Base-by-base conservation (phyloP, 2,113 vertebrate genomes). In the Morone chrysops region DNA sequence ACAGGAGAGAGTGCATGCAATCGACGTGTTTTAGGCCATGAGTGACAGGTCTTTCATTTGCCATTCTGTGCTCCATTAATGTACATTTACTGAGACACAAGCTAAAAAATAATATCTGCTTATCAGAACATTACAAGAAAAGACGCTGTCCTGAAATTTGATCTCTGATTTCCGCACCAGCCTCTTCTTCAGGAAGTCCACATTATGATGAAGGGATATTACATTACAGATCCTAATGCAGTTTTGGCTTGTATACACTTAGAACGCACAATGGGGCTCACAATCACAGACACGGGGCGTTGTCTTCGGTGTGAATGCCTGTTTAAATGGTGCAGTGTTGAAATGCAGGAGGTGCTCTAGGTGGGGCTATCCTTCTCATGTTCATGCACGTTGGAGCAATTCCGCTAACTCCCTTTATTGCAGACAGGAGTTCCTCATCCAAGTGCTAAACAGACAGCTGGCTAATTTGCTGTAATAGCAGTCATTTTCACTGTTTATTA, bases 301-400 rank as follows among this genome's bases (percentile, higher is more conserved):
- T 75, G 81, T 53, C 87, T 74, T 77, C 6, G 13, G 57, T 62
- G 0, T 78, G 63, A 82, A 80, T 47, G 59, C 38, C 43, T 71
- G 18, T 59, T 12, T 82, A 76, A 85, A 75, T 74, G 79, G 75
- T 78, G 80, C 72, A 51, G 74, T 83, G 85, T 84, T 87, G 54
- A 69, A 84, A 78, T 56, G 66, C 57, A 75, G 68, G 84, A 80
- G 61, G 54, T 66, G 80, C 36, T 81, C 16, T 4, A 77, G 89
- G 86, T 90, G 87, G 78, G 53, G 87, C 81, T 66, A 41, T 80
- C 53, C 87, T 78, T 63, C 86, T 93, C 92, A 66, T 87, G 93
- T 91, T 86, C 82, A 54, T 62, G 78, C 94, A 93, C 75, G 94
- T 91, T 91, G 87, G 81, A 92, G 86, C 86, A 84, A 86, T 93